phyloP scores from a whole-genome alignment of 1,140 invertebrate species.

The Drosophila persimilis region DNA sequence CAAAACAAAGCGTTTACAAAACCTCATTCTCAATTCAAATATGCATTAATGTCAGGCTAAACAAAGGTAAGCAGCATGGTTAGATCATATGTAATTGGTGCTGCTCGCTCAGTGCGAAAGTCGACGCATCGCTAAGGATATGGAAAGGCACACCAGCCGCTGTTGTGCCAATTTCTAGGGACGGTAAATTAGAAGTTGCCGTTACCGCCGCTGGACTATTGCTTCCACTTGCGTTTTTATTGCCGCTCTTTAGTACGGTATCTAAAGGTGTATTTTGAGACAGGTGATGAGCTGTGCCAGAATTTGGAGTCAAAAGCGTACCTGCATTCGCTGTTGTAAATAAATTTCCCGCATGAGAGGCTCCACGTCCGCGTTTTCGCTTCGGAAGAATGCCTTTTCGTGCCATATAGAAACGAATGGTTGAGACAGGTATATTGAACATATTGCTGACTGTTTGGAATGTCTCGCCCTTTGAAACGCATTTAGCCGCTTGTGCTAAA shows the following conservation, averaged over 20 bases:
- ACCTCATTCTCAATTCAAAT: too few species aligned
- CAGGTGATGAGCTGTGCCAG: constrained; percentile 21
- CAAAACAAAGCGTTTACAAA: too few species aligned
- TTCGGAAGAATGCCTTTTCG: constrained; percentile 90
- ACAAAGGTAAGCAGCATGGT: constrained; percentile 16
- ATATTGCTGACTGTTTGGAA: constrained; percentile 92
- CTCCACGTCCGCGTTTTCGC: constrained; percentile 87
- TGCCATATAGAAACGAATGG: constrained; percentile 92
- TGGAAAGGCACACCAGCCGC: constrained; percentile 89
- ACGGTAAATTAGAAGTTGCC: constrained; percentile 30
- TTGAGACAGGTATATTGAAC: constrained; percentile 93
- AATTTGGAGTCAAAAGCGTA: constrained; percentile 6
- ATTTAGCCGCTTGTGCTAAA: constrained; percentile 90
- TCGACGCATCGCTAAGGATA: constrained; percentile 85
- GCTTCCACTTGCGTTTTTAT: constrained; percentile 34
- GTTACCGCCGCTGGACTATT: constrained; percentile 23
- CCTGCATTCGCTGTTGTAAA: constrained; percentile 60
- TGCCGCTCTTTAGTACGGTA: constrained; percentile 43
- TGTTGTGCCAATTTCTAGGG: constrained; percentile 82
- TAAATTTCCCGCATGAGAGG: constrained; percentile 69
- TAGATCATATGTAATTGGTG: constrained; percentile 71
- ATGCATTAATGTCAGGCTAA: too few species aligned
- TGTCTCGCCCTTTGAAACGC: constrained; percentile 90
- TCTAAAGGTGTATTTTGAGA: constrained; percentile 52
- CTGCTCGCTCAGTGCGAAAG: constrained; percentile 66